Conservation (phyloP, 2,113 vertebrate species). For the Zosterops hypoxanthus region DNA sequence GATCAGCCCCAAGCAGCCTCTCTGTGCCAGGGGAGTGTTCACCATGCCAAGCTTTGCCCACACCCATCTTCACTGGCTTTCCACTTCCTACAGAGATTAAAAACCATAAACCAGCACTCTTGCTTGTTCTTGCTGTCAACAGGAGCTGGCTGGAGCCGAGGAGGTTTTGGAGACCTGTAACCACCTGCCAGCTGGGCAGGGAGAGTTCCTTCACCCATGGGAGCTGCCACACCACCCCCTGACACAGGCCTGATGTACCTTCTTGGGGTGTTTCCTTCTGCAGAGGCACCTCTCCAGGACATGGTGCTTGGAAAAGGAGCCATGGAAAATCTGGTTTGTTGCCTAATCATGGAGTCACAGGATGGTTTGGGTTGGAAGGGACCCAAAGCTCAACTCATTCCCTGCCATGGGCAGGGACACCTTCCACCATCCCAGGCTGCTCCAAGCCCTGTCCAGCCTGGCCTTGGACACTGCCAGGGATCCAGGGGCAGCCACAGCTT, state of each 20-base stretch:
- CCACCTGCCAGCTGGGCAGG: not conserved
- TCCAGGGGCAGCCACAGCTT: not conserved
- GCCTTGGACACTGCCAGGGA: not conserved
- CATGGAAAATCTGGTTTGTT: not conserved
- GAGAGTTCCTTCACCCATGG: not conserved
- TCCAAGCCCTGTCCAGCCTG: accelerated
- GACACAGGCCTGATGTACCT: not conserved
- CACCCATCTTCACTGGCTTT: accelerated
- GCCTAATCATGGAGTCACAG: too few species aligned
- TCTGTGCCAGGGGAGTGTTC: accelerated
- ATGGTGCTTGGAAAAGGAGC: not conserved
- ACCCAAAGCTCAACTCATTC: accelerated
- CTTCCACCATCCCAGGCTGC: accelerated
- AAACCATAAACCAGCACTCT: not conserved
- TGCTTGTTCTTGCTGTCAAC: not conserved
- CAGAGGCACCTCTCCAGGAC: not conserved
- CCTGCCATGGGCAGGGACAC: not conserved
- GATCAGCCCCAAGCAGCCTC: not conserved
- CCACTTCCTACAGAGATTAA: not conserved
- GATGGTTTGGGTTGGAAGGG: not conserved
- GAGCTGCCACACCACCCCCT: not conserved
- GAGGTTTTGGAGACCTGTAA: not conserved
- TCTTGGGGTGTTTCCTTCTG: not conserved
- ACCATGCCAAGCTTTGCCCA: accelerated
- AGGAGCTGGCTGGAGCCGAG: not conserved